These are phyloP conservation scores for Podocnemis expansa DNA, from an alignment of 2,113 vertebrate genomes.

Conservation along the genomic window DNA sequence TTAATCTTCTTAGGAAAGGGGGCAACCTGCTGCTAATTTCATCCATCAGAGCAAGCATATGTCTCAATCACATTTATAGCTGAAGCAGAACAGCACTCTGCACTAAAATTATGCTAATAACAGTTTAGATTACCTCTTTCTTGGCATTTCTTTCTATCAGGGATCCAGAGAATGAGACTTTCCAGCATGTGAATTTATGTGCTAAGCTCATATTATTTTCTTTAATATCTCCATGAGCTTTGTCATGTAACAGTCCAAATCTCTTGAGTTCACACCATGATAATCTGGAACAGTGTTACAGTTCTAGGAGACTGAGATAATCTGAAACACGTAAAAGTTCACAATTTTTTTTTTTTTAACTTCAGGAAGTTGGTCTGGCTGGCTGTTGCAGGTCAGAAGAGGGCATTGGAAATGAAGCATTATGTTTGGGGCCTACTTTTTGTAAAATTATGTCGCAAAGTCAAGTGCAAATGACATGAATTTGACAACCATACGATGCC, in stretches of 20 bases:
- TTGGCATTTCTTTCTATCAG: conserved; percentile 56
- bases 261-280: not conserved
- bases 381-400: not conserved
- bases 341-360: not conserved
- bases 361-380: not conserved
- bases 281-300: rapidly evolving
- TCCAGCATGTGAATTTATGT: conserved; percentile 18
- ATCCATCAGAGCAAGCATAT: conserved; percentile 73
- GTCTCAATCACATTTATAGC: conserved; percentile 75
- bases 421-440: not conserved
- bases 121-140: conserved; percentile 58
- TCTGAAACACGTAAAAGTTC: not conserved
- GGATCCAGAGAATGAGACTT: conserved; percentile 46
- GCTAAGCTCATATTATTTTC: conserved; percentile 46
- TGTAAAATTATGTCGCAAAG: not conserved
- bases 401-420: not conserved
- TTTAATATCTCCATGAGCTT: conserved; percentile 26
- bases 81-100: conserved; percentile 69
- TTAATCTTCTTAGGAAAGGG: conserved; percentile 70
- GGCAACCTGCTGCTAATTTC: conserved; percentile 77
- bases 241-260: not conserved
- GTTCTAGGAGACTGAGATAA: not conserved
- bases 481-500: not conserved
- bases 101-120: conserved; percentile 69
- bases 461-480: not conserved